Evolutionary conservation across 2,888 invertebrate species (phyloP), one percentile per base, ranked within the genome.

Genomic region (Eupeodes luniger): DNA sequence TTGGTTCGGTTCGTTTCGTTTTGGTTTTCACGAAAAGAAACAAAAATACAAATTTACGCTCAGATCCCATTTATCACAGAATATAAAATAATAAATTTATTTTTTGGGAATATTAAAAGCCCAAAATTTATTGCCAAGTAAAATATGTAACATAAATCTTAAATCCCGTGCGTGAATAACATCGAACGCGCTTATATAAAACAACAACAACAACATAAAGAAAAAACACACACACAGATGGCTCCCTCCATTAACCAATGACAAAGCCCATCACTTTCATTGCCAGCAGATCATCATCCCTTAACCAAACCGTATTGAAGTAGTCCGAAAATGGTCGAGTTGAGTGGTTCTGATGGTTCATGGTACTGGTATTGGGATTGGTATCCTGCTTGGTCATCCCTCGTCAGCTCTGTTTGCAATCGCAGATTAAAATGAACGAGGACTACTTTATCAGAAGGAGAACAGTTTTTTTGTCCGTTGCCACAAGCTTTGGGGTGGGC

Each of bases 131-230:
- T 90, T 83, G 81, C 81, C 80, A 76, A 89, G 88, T 89, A 88
- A 90, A 90, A 90, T 88, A 89, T 89, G 89, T 85, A 89, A 88
- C 85, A 90, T 90, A 90, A 89, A 90, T 90, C 89, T 88, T 90
- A 89, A 88, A 89, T 90, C 89, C 90, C 81, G 89, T 85, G 85
- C 90, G 83, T 83, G 84, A 88, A 80, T 81, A 84, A 84, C 81
- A 88, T 81, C 36, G 80, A 87, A 83, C 77, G 83, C 83, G 87
- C 83, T 66, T 83, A 72, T 40, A 40, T 40, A 40, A 9, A 7
- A 40, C 40, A 40, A 40, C 67, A 67, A 12, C 12, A 47, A 10
- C 7, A 10, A 12, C 4, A 47, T 47, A 3, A 10, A 61, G 5
- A 80, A 64, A 74, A 80, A 64, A 74, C 79, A 81, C 75, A 86